Percentiles rank a stretch among this genome's conserved stretches.
phyloP scores from a whole-genome alignment of 2,797 vertebrate species.

The Helarctos malayanus region DNA sequence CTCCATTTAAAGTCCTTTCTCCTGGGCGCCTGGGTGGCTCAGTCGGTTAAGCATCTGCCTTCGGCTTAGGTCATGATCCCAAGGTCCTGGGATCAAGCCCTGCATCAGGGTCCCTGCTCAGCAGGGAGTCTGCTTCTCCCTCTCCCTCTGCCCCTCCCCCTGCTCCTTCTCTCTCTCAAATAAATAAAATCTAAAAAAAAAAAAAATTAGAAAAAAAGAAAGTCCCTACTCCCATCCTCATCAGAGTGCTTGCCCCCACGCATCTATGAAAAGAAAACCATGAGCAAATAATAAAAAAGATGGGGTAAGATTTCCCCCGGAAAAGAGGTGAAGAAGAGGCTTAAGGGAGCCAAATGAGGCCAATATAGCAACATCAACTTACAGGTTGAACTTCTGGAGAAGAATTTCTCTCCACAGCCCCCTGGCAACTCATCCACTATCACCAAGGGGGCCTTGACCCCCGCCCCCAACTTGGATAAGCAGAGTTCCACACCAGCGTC shows the following conservation, averaged over 20 bases:
- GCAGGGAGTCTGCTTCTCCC: no score
- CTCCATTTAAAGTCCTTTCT: background rate
- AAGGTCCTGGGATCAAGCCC: no score
- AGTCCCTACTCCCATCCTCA: background rate
- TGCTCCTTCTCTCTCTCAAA: background rate
- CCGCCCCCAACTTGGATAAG: background rate
- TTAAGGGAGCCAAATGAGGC: background rate
- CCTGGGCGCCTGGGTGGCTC: no score
- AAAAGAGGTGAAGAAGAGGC: background rate
- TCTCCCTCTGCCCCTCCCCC: no score
- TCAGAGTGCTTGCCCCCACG: background rate
- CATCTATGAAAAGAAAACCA: background rate
- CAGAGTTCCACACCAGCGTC: background rate
- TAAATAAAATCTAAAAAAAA: background rate
- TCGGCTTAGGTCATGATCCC: no score
- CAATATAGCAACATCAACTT: background rate
- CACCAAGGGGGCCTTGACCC: background rate
- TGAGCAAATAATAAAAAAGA: background rate
- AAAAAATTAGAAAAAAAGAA: background rate
- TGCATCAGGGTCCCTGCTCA: no score
- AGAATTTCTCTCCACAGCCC: slow-evolving; percentile 41
- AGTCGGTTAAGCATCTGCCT: no score
- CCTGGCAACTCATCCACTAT: slow-evolving; percentile 6
- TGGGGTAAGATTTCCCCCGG: background rate
- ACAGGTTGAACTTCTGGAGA: background rate